Percentiles rank a stretch among this genome's conserved stretches.
These are phyloP conservation scores for Tympanoctomys barrerae DNA, from an alignment of 2,797 vertebrate species.

Conservation along the genomic window DNA sequence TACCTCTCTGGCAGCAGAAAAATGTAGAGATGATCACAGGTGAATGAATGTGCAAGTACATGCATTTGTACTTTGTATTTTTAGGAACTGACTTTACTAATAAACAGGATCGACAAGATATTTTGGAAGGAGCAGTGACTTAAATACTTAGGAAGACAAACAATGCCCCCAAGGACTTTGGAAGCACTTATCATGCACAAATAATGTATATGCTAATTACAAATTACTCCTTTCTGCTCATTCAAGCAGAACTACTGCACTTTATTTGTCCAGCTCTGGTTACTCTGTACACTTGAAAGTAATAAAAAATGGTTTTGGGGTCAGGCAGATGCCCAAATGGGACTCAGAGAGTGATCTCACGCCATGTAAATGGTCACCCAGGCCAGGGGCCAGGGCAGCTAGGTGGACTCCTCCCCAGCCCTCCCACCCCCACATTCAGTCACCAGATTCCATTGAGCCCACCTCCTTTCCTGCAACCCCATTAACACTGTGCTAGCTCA, in stretches of 20 bases:
- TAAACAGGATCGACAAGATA: constrained; percentile 67
- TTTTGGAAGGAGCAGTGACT: constrained; percentile 14
- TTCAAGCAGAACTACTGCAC: constrained; percentile 75
- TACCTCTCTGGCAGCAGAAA: not conserved
- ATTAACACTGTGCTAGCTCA: accelerated
- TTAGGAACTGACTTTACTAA: constrained; percentile 46
- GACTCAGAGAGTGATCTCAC: not conserved
- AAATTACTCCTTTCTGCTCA: constrained; percentile 79
- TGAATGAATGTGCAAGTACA: not conserved
- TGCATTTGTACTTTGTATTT: constrained; percentile 19
- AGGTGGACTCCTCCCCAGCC: not conserved
- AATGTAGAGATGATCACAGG: not conserved
- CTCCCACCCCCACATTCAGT: not conserved
- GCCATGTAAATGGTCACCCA: not conserved
- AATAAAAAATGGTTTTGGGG: constrained; percentile 67
- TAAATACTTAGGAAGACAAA: constrained; percentile 79
- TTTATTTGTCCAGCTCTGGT: constrained; percentile 73
- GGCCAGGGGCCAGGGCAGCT: not conserved
- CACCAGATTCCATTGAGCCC: not conserved
- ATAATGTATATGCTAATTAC: constrained; percentile 82
- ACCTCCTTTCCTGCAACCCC: not conserved
- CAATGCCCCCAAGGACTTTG: constrained; percentile 71
- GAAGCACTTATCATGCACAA: constrained; percentile 79
- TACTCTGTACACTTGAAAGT: constrained; percentile 59
- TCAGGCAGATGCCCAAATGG: constrained; percentile 31